Conservation (phyloP, 2,797 vertebrate genomes). For the Phoebastria nigripes region DNA sequence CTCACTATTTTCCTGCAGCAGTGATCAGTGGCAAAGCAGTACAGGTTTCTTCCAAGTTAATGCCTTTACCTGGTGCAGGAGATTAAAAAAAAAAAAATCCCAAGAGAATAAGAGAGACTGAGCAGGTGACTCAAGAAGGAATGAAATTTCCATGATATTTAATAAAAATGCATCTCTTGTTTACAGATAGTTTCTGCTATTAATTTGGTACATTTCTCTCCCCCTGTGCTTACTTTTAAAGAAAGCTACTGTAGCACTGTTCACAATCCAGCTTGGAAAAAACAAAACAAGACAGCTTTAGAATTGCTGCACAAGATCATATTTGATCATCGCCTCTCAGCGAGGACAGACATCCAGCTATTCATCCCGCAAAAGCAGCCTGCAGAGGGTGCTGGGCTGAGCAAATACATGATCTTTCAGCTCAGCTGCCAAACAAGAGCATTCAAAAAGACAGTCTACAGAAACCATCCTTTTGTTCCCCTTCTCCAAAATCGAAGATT, state of each 20-base stretch:
- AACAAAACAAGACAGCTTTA: constrained; percentile 4
- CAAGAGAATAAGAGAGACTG: background rate
- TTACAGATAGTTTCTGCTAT: background rate
- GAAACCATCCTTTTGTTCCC: background rate
- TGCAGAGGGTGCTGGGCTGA: background rate
- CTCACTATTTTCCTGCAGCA: background rate
- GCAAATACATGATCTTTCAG: background rate
- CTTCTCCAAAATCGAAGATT: background rate
- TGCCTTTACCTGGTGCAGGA: background rate
- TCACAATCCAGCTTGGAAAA: background rate
- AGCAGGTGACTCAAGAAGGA: background rate
- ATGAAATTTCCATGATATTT: background rate
- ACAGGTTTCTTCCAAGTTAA: background rate
- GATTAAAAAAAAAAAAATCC: background rate
- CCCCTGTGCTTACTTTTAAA: background rate
- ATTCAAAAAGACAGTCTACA: background rate
- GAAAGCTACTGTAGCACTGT: background rate
- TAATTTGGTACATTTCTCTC: background rate
- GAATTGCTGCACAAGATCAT: background rate
- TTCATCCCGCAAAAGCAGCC: background rate
- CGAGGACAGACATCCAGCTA: background rate
- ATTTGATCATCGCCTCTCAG: background rate
- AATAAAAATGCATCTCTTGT: rapidly evolving
- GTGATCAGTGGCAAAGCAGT: background rate
- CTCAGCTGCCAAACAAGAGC: constrained; percentile 13